Conservation (phyloP, 1,140 invertebrate species). For the Bombus breviceps region DNA sequence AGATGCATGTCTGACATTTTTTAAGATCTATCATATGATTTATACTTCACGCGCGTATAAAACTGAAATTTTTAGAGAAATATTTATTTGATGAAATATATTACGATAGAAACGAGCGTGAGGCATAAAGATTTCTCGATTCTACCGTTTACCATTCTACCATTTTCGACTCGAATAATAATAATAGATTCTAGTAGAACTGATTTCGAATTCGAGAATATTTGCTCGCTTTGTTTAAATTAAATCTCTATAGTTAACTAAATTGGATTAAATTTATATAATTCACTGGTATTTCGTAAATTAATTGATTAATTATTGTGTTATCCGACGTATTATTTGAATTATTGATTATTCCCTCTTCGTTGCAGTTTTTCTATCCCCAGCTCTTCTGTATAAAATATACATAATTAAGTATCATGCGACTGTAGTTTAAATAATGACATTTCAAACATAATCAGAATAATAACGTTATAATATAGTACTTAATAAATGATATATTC, state of each 20-base stretch:
- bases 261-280: neutral
- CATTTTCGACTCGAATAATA: neutral
- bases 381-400: neutral
- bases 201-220: neutral
- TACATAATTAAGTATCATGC: neutral
- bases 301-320: conserved; percentile 11
- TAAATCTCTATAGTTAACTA: neutral
- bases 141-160: neutral
- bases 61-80: neutral
- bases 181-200: neutral
- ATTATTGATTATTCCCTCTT: neutral
- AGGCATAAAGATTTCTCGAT: too few relatives aligned
- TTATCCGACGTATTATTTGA: neutral
- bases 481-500: neutral
- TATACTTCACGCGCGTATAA: too few relatives aligned
- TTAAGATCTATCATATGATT: too few relatives aligned
- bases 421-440: neutral
- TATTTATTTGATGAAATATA: neutral
- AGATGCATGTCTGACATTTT: neutral
- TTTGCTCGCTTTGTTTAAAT: neutral
- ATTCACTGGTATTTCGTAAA: neutral
- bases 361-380: neutral
- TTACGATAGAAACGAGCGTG: neutral
- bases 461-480: neutral
- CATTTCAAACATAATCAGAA: neutral